Evolutionary conservation across 2,113 vertebrate genomes (phyloP), one percentile per base, ranked within the genome.

Genomic region (Dunckerocampus dactyliophorus): DNA sequence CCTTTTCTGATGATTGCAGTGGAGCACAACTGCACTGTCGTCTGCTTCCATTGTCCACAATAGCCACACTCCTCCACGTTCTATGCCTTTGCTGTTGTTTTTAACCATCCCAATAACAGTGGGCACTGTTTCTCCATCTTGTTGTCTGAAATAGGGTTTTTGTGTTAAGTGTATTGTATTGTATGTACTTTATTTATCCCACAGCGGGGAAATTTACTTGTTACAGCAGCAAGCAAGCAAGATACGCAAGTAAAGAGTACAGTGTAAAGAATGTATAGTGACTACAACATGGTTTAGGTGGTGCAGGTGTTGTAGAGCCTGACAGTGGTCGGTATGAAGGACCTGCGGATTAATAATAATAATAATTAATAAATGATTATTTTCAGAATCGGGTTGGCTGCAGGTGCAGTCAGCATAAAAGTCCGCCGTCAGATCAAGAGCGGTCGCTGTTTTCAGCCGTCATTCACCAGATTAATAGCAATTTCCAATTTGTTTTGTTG

Each of bases 401-500:
- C 77, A 64, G 39, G 76, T 68, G 82, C 77, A 76, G 86, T 78
- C 87, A 82, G 83, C 85, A 78, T 57, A 73, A 78, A 71, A 74
- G 78, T 77, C 85, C 78, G 79, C 85, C 77, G 86, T 89, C 88
- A 87, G 83, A 85, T 80, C 80, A 71, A 70, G 76, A 43, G 37
- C 69, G 34, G 67, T 80, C 80, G 82, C 87, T 84, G 78, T 84
- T 84, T 82, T 81, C 75, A 79, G 72, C 69, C 71, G 59, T 74
- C 79, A 80, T 83, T 43, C 3, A 14, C 39, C 39, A 43, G 83
- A 88, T 83, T 85, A 82, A 83, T 81, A 85, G 85, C 83, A 82
- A 87, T 87, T 82, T 74, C 78, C 80, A 88, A 82, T 89, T 87
- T 88, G 84, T 90, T 83, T 90, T 65, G 42, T 5, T 34, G 39